These are phyloP conservation scores for Nasonia vitripennis DNA, from an alignment of 1,140 invertebrate species.

Conservation along the genomic window DNA sequence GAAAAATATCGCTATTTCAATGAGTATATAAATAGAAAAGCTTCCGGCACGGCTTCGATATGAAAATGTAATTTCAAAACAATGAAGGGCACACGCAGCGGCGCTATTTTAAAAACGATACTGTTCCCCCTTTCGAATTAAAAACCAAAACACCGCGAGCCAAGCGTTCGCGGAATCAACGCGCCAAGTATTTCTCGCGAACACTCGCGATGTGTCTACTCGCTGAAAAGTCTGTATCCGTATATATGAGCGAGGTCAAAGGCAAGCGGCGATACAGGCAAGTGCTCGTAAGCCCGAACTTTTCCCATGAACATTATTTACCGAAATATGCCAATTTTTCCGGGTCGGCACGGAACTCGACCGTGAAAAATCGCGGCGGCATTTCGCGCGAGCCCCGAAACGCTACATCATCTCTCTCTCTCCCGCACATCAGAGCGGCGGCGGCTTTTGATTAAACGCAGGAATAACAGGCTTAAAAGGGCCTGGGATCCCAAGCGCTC, in stretches of 20 bases:
- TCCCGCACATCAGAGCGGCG: not conserved
- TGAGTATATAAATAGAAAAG: no score
- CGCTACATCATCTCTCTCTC: not conserved
- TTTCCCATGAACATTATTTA: not conserved
- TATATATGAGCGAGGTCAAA: not conserved
- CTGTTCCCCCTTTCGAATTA: not conserved
- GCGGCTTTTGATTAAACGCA: not conserved
- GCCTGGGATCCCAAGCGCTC: not conserved
- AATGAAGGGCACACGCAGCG: no score
- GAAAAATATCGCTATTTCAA: no score
- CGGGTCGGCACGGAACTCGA: not conserved
- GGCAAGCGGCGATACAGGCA: not conserved
- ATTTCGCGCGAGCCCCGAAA: not conserved
- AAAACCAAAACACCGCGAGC: not conserved
- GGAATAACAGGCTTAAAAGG: not conserved
- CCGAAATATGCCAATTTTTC: slow-evolving; percentile 1
- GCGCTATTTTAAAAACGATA: no score
- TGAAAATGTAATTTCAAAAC: no score
- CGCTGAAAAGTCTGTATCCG: not conserved
- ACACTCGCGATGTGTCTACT: not conserved
- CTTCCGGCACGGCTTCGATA: no score
- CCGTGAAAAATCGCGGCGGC: not conserved
- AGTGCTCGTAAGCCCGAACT: not conserved
- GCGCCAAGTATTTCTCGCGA: not conserved
- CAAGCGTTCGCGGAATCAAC: not conserved